phyloP scores from a whole-genome alignment of 2,888 invertebrate species.

The Ormyrus rosae region DNA sequence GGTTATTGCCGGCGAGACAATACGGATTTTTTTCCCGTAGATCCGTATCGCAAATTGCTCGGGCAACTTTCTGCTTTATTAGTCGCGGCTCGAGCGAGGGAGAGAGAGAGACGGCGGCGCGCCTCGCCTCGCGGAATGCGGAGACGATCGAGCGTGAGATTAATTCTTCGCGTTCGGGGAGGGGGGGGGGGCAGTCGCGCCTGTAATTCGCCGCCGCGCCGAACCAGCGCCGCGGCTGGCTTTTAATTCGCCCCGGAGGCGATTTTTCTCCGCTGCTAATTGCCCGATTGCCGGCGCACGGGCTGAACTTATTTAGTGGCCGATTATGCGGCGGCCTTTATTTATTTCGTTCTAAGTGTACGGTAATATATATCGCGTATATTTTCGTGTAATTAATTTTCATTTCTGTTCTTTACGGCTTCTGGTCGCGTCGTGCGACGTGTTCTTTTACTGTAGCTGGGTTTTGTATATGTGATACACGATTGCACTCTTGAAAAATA shows the following conservation, averaged over 20 bases:
- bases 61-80: slow-evolving; percentile 3
- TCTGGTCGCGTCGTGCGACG: no score
- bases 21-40: slow-evolving; percentile 5
- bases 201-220: slow-evolving; percentile 1
- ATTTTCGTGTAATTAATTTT: no score
- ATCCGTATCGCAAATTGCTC: slow-evolving; percentile 41
- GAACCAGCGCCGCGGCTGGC: not conserved
- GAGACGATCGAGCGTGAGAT: slow-evolving; percentile 46
- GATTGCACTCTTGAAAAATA: no score
- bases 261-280: not conserved
- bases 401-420: no score
- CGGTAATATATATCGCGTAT: no score
- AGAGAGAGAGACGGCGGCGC: not conserved
- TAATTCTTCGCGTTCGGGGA: slow-evolving; percentile 3
- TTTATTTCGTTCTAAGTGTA: no score
- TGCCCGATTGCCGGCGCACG: not conserved
- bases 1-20: not conserved
- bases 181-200: no score
- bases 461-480: no score
- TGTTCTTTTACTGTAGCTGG: no score
- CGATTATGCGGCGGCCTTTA: no score
- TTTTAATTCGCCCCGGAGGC: not conserved
- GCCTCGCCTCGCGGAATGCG: not conserved
- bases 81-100: not conserved
- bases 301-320: not conserved